phyloP scores from a whole-genome alignment of 2,113 vertebrate species.

The Pedionomus torquatus region DNA sequence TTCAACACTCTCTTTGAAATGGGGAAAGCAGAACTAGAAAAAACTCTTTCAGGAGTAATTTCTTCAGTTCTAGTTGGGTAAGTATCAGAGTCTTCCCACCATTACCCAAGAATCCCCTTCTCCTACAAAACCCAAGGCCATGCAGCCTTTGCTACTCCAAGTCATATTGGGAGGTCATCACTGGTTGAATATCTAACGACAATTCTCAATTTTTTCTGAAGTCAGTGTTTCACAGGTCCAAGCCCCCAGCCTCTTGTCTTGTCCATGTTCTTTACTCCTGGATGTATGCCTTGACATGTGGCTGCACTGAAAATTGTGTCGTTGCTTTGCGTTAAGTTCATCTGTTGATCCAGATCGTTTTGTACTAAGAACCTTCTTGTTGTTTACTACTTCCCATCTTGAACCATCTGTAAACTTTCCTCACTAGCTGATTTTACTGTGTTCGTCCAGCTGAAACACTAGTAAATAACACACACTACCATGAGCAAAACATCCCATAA shows the following conservation, averaged over 20 bases:
- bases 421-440: not conserved
- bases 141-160: not conserved
- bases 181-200: not conserved
- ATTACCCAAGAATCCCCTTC: not conserved
- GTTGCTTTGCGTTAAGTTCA: not conserved
- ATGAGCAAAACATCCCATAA: not conserved
- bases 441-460: not conserved
- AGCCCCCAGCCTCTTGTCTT: not conserved
- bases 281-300: fast-evolving
- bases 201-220: not conserved
- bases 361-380: not conserved
- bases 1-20: not conserved
- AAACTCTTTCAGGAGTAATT: not conserved
- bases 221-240: not conserved
- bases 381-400: not conserved
- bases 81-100: not conserved
- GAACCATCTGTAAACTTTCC: not conserved
- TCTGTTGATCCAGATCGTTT: not conserved
- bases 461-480: not conserved
- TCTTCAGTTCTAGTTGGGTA: not conserved
- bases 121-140: not conserved
- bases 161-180: not conserved
- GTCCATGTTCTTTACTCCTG: not conserved
- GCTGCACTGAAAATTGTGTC: not conserved
- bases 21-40: not conserved